These are phyloP conservation scores for Kryptolebias marmoratus DNA, from an alignment of 2,113 vertebrate species.

Conservation along the genomic window DNA sequence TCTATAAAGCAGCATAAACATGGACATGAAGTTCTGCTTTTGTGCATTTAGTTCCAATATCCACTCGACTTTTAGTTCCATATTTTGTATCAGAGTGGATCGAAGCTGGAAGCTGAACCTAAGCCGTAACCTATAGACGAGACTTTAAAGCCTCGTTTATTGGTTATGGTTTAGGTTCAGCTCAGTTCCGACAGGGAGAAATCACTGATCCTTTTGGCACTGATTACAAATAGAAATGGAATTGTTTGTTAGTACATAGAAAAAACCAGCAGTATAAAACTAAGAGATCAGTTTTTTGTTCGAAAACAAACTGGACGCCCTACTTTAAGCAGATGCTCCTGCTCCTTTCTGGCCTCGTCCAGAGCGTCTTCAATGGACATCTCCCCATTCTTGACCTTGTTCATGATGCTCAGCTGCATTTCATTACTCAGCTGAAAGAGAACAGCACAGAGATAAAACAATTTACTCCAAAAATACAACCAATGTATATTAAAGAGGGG, in stretches of 20 bases:
- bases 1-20: too few species aligned
- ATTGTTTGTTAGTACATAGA: neutral
- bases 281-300: neutral
- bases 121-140: too few species aligned
- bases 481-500: too few species aligned
- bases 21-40: too few species aligned
- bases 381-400: conserved; percentile 83
- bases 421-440: conserved; percentile 79
- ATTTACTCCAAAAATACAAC: neutral
- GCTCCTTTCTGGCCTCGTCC: conserved; percentile 71
- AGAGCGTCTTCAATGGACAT: conserved; percentile 81
- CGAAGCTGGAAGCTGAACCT: too few species aligned
- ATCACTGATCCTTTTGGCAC: neutral
- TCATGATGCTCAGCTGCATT: conserved; percentile 82
- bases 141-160: too few species aligned
- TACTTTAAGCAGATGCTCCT: conserved; percentile 43
- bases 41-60: too few species aligned
- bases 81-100: too few species aligned
- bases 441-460: neutral
- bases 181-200: neutral
- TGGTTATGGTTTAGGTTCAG: too few species aligned
- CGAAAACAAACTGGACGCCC: neutral
- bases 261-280: neutral
- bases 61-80: too few species aligned
- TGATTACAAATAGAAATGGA: neutral